These are phyloP conservation scores for Benthosema pterotum DNA, from an alignment of 2,797 vertebrate genomes.

Conservation along the genomic window DNA sequence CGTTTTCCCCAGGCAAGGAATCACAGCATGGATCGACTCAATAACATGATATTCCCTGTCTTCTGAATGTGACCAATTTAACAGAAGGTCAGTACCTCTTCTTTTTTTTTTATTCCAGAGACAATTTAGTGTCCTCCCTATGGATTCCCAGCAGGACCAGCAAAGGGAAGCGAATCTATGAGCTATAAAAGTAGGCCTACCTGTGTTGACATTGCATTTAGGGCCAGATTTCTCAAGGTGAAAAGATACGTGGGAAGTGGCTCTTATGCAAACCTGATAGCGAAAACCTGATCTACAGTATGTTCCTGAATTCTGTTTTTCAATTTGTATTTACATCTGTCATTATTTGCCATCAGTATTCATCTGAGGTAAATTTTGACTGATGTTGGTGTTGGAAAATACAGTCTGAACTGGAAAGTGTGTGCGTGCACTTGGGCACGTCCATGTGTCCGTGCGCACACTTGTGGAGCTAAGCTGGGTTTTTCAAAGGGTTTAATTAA, in stretches of 20 bases:
- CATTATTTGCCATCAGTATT: slow-evolving; percentile 58
- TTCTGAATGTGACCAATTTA: slow-evolving; percentile 84
- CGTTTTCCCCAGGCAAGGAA: slow-evolving; percentile 77
- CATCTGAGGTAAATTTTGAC: slow-evolving; percentile 47
- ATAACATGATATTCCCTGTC: slow-evolving; percentile 84
- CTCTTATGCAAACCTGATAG: slow-evolving; percentile 78
- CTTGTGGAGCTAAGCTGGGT: slow-evolving; percentile 50
- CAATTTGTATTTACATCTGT: slow-evolving; percentile 36
- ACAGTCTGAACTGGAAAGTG: slow-evolving; percentile 38
- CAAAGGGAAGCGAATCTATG: slow-evolving; percentile 58
- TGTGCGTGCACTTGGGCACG: not conserved
- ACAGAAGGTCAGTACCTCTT: slow-evolving; percentile 78
- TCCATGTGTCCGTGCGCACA: not conserved
- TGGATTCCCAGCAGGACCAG: slow-evolving; percentile 73
- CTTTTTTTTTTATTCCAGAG: slow-evolving; percentile 66
- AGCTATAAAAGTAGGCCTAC: slow-evolving; percentile 48
- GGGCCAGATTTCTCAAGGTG: slow-evolving; percentile 76
- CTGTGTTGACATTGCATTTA: slow-evolving; percentile 73
- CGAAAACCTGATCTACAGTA: slow-evolving; percentile 29
- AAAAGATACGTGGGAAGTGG: slow-evolving; percentile 68
- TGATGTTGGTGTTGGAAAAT: slow-evolving; percentile 62
- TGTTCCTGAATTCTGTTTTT: slow-evolving; percentile 47
- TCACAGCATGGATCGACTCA: slow-evolving; percentile 85
- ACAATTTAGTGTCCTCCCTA: slow-evolving; percentile 85
- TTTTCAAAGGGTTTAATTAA: slow-evolving; percentile 75